Evolutionary conservation across 2,113 vertebrate genomes (phyloP).

Genomic region (Ptyas mucosa): DNA sequence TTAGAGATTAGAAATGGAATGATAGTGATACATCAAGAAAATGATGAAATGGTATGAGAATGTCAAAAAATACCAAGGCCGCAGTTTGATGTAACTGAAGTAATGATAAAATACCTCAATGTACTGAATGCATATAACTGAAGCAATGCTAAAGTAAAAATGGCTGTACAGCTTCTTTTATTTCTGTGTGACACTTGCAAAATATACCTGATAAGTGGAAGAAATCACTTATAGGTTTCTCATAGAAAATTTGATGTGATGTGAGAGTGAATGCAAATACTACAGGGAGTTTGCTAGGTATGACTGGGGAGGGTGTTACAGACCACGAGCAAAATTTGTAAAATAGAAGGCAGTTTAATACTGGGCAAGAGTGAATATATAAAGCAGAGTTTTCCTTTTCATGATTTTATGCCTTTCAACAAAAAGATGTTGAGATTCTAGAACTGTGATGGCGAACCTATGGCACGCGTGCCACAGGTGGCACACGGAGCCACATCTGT

Average conservation of each 20-base stretch:
- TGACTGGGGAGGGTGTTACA: background rate
- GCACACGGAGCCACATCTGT: no score
- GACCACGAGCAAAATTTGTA: background rate
- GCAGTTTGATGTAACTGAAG: background rate
- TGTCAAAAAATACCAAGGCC: background rate
- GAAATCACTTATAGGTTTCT: background rate
- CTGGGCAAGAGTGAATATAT: background rate
- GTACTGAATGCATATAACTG: background rate
- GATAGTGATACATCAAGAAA: background rate
- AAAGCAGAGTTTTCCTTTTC: background rate
- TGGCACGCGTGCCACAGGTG: no score
- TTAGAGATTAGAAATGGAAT: background rate
- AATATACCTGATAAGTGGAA: background rate
- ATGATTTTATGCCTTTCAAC: background rate
- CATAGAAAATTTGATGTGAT: background rate
- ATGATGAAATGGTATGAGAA: background rate
- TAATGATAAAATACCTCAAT: background rate
- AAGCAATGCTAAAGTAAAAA: background rate
- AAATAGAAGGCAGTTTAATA: background rate
- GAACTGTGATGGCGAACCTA: background rate
- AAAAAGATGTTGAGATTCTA: background rate
- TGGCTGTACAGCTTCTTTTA: background rate
- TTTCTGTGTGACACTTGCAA: background rate
- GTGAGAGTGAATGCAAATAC: background rate
- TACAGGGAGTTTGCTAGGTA: background rate